Evolutionary conservation across 2,888 invertebrate species (phyloP).

Genomic region (Heliothis peltigera): DNA sequence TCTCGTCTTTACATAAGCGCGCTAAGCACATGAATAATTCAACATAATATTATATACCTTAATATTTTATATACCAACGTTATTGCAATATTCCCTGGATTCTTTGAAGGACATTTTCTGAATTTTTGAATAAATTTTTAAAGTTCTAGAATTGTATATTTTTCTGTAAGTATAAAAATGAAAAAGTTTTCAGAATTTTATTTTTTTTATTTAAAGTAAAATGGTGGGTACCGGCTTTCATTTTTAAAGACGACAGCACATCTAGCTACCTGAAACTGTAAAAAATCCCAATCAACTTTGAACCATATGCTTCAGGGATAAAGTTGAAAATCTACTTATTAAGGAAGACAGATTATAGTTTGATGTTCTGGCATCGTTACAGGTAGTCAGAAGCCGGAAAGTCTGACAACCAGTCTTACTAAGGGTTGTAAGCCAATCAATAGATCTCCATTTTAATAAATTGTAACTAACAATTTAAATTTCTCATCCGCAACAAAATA

Average conservation of each 20-base stretch:
- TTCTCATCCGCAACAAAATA: neutral
- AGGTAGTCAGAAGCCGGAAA: no score
- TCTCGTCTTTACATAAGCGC: constrained; percentile 43
- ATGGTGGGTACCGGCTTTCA: no score
- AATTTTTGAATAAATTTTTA: neutral
- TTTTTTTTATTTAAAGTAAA: no score
- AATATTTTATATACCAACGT: constrained; percentile 48
- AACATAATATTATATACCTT: constrained; percentile 26
- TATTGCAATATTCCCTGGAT: constrained; percentile 29
- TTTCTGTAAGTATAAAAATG: neutral
- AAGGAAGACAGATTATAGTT: no score
- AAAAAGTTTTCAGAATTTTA: no score
- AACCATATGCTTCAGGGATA: no score
- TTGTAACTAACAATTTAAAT: constrained; percentile 13
- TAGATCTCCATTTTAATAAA: constrained; percentile 16
- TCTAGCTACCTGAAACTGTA: no score
- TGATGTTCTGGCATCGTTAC: no score
- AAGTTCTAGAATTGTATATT: neutral
- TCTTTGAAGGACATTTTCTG: constrained; percentile 1
- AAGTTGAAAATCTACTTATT: no score
- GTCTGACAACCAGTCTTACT: no score
- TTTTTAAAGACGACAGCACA: no score
- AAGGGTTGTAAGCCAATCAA: neutral
- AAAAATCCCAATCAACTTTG: no score
- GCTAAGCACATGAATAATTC: constrained; percentile 60